phyloP scores from a whole-genome alignment of 2,113 vertebrate genomes.

The Anguilla rostrata region DNA sequence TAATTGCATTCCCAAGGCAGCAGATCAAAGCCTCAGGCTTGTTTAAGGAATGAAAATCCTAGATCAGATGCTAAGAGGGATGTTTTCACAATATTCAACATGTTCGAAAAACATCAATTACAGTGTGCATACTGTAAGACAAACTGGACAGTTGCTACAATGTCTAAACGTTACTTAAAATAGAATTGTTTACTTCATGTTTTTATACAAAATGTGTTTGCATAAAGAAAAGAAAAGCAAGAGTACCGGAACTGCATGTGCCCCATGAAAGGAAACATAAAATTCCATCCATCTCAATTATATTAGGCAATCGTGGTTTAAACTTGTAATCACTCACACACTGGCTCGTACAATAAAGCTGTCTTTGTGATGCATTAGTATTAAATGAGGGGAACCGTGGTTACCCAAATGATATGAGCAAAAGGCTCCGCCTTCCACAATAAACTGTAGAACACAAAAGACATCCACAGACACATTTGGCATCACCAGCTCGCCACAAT shows the following conservation, averaged over 20 bases:
- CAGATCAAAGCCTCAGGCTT: constrained; percentile 1
- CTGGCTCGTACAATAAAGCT: background rate
- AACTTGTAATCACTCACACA: background rate
- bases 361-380: background rate
- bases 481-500: background rate
- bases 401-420: background rate
- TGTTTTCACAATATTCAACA: background rate
- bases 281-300: background rate
- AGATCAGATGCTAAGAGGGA: background rate
- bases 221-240: background rate
- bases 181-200: background rate
- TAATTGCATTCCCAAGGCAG: background rate
- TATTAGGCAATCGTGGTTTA: background rate
- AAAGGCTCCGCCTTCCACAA: background rate
- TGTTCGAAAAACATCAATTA: background rate
- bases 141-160: background rate
- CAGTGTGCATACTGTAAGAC: background rate
- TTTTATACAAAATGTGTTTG: background rate
- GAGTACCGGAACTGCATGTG: background rate
- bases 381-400: background rate
- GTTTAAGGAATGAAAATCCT: background rate
- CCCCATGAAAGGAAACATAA: background rate
- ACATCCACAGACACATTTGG: background rate
- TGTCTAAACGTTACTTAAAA: background rate
- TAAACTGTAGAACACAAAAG: background rate